phyloP scores from a whole-genome alignment of 2,888 invertebrate genomes.

The Pseudococcus jackbeardsleyi region DNA sequence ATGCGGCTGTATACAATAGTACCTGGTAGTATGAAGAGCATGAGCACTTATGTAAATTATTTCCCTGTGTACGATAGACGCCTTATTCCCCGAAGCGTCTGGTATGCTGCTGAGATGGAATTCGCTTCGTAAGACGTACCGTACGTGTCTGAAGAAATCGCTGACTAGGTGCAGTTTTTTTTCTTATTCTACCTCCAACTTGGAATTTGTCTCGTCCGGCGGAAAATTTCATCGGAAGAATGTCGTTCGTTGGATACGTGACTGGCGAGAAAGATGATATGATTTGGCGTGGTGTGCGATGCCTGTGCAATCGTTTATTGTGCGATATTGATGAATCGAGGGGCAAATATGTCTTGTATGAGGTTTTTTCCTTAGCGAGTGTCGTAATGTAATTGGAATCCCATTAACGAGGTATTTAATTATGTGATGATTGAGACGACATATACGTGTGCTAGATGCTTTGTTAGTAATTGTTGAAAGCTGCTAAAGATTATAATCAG shows the following conservation, averaged over 20 bases:
- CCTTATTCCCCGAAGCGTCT: slow-evolving; percentile 3
- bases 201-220: neutral
- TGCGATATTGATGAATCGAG: neutral
- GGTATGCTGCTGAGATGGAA: neutral
- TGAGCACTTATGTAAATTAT: slow-evolving; percentile 41
- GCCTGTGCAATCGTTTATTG: too few species aligned
- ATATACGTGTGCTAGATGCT: too few species aligned
- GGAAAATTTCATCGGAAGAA: neutral
- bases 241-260: neutral
- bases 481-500: too few species aligned
- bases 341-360: neutral
- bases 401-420: too few species aligned
- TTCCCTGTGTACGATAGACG: neutral
- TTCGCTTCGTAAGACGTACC: neutral
- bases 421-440: too few species aligned
- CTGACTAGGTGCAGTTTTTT: neutral
- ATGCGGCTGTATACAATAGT: slow-evolving; percentile 10
- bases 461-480: too few species aligned
- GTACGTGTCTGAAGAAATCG: slow-evolving; percentile 18
- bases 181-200: neutral
- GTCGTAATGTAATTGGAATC: too few species aligned
- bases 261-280: neutral
- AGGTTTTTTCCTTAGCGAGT: too few species aligned
- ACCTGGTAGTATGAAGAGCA: neutral
- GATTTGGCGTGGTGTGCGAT: neutral